Evolutionary conservation across 2,113 vertebrate species (phyloP), one percentile per base, ranked within the genome.

Genomic region (Cyprinodon variegatus): DNA sequence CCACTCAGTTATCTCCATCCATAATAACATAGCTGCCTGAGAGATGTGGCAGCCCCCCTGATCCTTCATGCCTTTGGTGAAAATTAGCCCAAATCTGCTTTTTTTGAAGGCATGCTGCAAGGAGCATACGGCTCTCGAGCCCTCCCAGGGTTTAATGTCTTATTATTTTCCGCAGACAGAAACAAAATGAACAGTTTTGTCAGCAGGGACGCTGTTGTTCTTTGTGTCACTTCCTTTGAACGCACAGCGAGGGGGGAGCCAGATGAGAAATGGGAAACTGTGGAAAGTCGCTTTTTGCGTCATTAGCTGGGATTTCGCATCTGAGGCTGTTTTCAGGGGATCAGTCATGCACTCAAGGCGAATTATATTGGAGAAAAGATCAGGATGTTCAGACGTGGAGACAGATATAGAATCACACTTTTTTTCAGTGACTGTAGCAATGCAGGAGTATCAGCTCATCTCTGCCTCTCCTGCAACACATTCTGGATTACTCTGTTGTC

Each of bases 81-180:
- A 68, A 59, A 65, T 77, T 72, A 87, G 72, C 82, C 70, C 84
- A 9, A 88, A 92, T 82, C 88, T 20, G 79, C 79, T 92, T 82
- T 83, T 60, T 17, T 29, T 29, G 64, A 79, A 83, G 77, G 85
- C 82, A 81, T 67, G 68, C 85, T 82, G 86, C 64, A 61, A 83
- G 78, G 50, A 89, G 81, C 89, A 91, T 85, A 85, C 70, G 86
- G 88, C 80, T 82, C 83, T 79, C 38, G 48, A 77, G 76, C 86
- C 84, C 92, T 87, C 90, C 87, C 76, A 76, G 78, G 86, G 89
- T 90, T 89, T 91, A 90, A 90, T 87, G 86, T 89, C 90, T 93
- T 89, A 82, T 88, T 89, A 90, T 92, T 94, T 91, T 78, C 82
- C 71, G 72, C 78, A 81, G 74, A 84, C 68, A 17, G 66, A 17